These are phyloP conservation scores for Bellardia pandia DNA, from an alignment of 2,888 invertebrate genomes.

Conservation along the genomic window DNA sequence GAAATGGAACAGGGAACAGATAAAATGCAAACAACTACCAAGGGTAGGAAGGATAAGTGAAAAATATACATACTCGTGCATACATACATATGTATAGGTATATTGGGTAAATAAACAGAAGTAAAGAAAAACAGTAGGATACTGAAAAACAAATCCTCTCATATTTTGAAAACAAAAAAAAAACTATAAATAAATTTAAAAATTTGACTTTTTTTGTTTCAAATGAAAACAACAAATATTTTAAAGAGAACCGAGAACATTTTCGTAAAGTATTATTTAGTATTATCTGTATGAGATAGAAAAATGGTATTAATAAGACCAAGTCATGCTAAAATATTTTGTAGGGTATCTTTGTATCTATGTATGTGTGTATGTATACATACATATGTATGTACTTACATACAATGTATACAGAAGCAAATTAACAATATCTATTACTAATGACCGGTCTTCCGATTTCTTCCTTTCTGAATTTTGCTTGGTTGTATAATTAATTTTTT, in stretches of 20 bases:
- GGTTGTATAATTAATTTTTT: no score
- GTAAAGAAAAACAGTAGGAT: background rate
- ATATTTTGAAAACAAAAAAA: background rate
- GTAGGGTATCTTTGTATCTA: no score
- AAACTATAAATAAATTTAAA: background rate
- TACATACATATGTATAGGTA: background rate
- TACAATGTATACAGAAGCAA: no score
- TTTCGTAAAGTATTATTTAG: background rate
- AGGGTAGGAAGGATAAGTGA: background rate
- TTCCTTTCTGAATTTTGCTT: no score
- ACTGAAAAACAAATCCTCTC: background rate
- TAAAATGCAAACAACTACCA: slow-evolving; percentile 4
- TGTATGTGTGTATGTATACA: no score
- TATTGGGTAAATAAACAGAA: background rate
- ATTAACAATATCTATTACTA: no score
- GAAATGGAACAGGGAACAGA: background rate
- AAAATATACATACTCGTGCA: no score
- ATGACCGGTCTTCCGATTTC: no score
- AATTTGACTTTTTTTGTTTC: background rate
- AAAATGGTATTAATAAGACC: background rate
- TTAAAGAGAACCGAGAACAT: no score
- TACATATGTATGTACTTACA: no score
- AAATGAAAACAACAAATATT: background rate
- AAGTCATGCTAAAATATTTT: no score
- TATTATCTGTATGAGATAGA: background rate